Evolutionary conservation across 2,888 invertebrate species (phyloP).

Genomic region (Osedax fenrisi): DNA sequence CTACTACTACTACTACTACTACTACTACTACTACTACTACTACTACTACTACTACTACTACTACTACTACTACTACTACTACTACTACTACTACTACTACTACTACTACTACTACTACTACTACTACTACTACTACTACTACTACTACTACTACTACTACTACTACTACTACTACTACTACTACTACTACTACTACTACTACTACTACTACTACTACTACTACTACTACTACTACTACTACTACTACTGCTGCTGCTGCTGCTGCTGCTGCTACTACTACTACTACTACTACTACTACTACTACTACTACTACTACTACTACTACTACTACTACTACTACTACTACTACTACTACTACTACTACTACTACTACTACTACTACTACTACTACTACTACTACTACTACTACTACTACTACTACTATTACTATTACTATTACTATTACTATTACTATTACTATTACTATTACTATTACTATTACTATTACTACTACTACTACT

Average conservation of each 20-base stretch:
- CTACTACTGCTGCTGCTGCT: slow-evolving; percentile 23
- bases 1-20: no score
- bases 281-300: slow-evolving; percentile 23
- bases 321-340: slow-evolving; percentile 22
- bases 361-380: slow-evolving; percentile 21
- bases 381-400: slow-evolving; percentile 21
- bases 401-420: slow-evolving; percentile 25
- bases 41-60: no score
- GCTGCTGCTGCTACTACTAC: slow-evolving; percentile 22
- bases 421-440: neutral
- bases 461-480: slow-evolving; percentile 23
- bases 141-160: slow-evolving; percentile 22
- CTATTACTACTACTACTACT: slow-evolving; percentile 25
- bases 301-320: slow-evolving; percentile 25
- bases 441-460: slow-evolving; percentile 10
- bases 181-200: neutral
- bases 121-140: no score
- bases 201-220: slow-evolving; percentile 14
- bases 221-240: slow-evolving; percentile 25
- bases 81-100: no score
- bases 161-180: slow-evolving; percentile 25
- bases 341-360: slow-evolving; percentile 24
- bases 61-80: no score
- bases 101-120: no score
- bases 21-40: no score